Conservation (phyloP, 2,888 invertebrate genomes). For the Stenodema calcarata region DNA sequence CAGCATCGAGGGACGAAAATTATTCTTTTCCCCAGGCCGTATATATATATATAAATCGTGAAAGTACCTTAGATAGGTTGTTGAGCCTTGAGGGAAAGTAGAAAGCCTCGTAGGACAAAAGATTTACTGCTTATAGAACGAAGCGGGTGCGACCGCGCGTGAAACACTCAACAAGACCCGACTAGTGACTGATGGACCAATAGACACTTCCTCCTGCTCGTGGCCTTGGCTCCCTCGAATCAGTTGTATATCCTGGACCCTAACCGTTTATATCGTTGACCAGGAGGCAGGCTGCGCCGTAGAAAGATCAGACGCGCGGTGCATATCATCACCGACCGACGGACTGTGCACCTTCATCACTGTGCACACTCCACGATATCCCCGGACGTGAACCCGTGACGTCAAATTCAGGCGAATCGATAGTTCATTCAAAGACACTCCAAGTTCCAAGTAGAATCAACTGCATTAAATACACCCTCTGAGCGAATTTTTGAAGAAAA, state of each 20-base stretch:
- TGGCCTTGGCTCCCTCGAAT: constrained; percentile 28
- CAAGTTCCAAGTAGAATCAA: too few relatives aligned
- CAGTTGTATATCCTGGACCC: background rate
- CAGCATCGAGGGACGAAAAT: too few relatives aligned
- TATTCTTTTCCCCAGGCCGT: too few relatives aligned
- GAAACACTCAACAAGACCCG: constrained; percentile 34
- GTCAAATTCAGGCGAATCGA: too few relatives aligned
- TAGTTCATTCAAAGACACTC: too few relatives aligned
- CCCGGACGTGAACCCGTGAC: too few relatives aligned
- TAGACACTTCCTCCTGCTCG: constrained; percentile 41
- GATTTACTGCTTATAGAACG: constrained; percentile 1
- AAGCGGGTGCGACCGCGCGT: background rate
- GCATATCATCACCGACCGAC: background rate
- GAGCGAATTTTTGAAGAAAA: too few relatives aligned
- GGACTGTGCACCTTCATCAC: too few relatives aligned
- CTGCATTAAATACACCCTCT: too few relatives aligned
- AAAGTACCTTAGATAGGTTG: background rate
- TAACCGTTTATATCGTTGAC: constrained; percentile 16
- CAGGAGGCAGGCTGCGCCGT: background rate
- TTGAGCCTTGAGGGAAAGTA: background rate
- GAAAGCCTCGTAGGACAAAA: background rate
- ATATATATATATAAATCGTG: too few relatives aligned
- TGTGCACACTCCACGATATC: too few relatives aligned
- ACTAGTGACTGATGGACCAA: constrained; percentile 43
- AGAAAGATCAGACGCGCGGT: background rate